Conservation (phyloP, 2,797 vertebrate genomes). For the Fistularia commersonii region DNA sequence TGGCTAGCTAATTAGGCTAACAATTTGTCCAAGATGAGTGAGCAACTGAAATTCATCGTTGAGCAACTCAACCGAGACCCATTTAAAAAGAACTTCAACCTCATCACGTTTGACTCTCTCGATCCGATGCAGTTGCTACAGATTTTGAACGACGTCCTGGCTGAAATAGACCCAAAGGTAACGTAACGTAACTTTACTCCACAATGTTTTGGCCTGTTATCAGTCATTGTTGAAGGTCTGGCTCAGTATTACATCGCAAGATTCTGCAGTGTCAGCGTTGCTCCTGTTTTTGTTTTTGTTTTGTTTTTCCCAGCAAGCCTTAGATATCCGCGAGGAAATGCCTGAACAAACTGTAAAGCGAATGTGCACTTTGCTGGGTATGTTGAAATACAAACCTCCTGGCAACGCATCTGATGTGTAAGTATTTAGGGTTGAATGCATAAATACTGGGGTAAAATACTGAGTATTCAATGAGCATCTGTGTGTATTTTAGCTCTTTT, state of each 20-base stretch:
- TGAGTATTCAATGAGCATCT: too few relatives aligned
- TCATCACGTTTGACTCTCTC: conserved; percentile 95
- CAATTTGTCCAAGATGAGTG: conserved; percentile 79
- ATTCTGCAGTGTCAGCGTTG: not conserved
- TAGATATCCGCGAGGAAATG: conserved; percentile 95
- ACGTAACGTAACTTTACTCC: not conserved
- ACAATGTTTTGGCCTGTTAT: too few relatives aligned
- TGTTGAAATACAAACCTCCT: conserved; percentile 93
- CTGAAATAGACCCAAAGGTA: conserved; percentile 95
- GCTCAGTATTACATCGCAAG: conserved; percentile 10
- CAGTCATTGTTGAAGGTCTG: too few relatives aligned
- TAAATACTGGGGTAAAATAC: not conserved
- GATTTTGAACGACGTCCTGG: conserved; percentile 89
- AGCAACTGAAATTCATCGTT: conserved; percentile 92
- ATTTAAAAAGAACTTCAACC: conserved; percentile 91
- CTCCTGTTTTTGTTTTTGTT: not conserved
- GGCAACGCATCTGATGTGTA: conserved; percentile 85
- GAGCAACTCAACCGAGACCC: conserved; percentile 93
- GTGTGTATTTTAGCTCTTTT: not conserved
- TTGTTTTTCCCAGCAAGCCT: conserved; percentile 79
- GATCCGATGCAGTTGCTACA: conserved; percentile 91
- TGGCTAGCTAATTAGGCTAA: conserved; percentile 27
- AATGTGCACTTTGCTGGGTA: conserved; percentile 85
- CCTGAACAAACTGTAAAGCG: conserved; percentile 94
- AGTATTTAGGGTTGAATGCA: conserved; percentile 47